These are phyloP conservation scores for Metaphire vulgaris DNA, from an alignment of 1,140 invertebrate species.

Conservation along the genomic window DNA sequence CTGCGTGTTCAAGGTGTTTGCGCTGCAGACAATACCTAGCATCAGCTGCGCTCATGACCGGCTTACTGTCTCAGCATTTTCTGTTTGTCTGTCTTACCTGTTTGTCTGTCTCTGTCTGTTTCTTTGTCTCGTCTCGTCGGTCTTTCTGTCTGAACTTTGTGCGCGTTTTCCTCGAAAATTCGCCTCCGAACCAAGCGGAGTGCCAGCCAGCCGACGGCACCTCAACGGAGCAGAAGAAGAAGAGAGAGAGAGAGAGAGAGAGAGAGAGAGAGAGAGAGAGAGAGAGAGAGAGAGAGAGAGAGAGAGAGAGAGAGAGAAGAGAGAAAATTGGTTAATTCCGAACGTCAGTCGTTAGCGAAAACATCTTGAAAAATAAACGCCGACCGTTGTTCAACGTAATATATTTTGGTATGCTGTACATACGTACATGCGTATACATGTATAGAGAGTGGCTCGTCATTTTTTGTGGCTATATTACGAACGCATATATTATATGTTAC, in stretches of 20 bases:
- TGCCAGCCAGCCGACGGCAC: no score
- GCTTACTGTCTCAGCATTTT: no score
- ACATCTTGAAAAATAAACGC: background rate
- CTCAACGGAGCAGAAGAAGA: background rate
- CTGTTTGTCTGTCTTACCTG: background rate
- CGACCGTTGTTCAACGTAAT: background rate
- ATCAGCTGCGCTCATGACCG: no score
- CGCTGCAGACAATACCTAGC: no score
- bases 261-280: constrained; percentile 47
- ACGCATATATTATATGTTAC: no score
- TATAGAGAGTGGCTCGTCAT: background rate
- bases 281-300: constrained; percentile 2
- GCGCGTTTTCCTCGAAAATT: no score
- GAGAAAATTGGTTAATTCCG: constrained; percentile 12
- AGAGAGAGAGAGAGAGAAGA: constrained; percentile 17
- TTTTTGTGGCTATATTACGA: background rate
- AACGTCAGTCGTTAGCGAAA: background rate
- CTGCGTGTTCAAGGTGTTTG: no score
- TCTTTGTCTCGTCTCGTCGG: background rate
- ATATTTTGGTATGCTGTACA: background rate
- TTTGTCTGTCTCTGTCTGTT: background rate
- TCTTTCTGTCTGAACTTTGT: background rate
- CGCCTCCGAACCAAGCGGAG: background rate
- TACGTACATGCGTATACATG: background rate
- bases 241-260: background rate